phyloP scores from a whole-genome alignment of 2,888 invertebrate genomes.

The Amphipoea lucens region DNA sequence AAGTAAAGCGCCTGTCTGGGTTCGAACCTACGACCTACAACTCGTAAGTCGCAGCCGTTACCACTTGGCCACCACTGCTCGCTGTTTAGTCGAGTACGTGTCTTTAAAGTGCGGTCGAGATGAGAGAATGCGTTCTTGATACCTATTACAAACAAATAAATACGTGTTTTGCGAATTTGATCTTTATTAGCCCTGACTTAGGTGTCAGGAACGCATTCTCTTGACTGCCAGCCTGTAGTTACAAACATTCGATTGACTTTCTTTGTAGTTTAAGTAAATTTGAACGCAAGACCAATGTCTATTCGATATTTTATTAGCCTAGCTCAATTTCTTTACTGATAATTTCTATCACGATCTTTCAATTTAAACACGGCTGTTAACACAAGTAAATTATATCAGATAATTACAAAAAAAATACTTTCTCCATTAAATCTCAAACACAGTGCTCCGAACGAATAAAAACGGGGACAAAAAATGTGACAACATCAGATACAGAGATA shows the following conservation, averaged over 20 bases:
- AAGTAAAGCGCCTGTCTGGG: too few relatives aligned
- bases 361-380: conserved; percentile 8
- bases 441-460: conserved; percentile 20
- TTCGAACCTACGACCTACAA: too few relatives aligned
- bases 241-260: background rate
- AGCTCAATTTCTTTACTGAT: background rate
- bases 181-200: too few relatives aligned
- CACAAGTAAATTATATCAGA: conserved; percentile 22
- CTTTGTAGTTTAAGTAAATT: conserved; percentile 3
- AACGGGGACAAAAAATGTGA: conserved; percentile 55
- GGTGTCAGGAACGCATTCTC: too few relatives aligned
- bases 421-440: conserved; percentile 33
- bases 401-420: conserved; percentile 23
- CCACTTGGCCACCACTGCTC: too few relatives aligned
- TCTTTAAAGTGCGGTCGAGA: too few relatives aligned
- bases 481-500: conserved; percentile 53
- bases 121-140: too few relatives aligned
- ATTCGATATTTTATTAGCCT: background rate
- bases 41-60: too few relatives aligned
- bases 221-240: background rate
- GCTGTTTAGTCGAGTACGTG: background rate
- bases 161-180: too few relatives aligned
- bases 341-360: conserved; percentile 12
- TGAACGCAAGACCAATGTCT: background rate
- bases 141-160: too few relatives aligned